Conservation (phyloP, 1,140 invertebrate genomes). For the Hyles euphorbiae region DNA sequence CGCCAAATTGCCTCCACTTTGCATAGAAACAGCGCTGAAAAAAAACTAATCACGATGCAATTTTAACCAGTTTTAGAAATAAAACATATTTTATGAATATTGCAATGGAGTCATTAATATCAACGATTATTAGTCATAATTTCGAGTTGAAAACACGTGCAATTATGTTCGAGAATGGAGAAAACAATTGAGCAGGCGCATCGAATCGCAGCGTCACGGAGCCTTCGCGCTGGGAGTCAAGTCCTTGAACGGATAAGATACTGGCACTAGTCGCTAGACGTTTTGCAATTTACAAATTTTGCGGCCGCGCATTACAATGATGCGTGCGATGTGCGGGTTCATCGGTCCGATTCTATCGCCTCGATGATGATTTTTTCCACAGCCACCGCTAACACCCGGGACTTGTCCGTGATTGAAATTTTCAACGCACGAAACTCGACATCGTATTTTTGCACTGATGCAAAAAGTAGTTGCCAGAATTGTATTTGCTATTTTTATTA, state of each 20-base stretch:
- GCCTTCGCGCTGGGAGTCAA: constrained; percentile 34
- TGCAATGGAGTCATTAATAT: constrained; percentile 37
- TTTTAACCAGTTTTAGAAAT: constrained; percentile 8
- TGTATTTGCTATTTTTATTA: constrained; percentile 28
- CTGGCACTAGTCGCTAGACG: constrained; percentile 38
- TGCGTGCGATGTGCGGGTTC: constrained; percentile 60
- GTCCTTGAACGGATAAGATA: constrained; percentile 67
- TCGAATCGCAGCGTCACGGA: constrained; percentile 40
- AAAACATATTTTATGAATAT: constrained; percentile 11
- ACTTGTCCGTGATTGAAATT: constrained; percentile 59
- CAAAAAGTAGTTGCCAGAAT: constrained; percentile 48
- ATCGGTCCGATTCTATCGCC: constrained; percentile 51
- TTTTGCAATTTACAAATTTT: constrained; percentile 70
- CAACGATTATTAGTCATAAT: constrained; percentile 33
- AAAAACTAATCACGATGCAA: too few relatives aligned
- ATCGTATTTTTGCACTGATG: constrained; percentile 53
- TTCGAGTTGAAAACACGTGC: constrained; percentile 10
- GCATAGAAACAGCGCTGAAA: too few relatives aligned
- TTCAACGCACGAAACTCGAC: constrained; percentile 51
- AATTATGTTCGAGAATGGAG: constrained; percentile 15
- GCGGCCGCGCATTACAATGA: constrained; percentile 65
- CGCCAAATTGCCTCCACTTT: background rate
- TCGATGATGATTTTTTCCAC: constrained; percentile 36
- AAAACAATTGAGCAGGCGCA: constrained; percentile 39
- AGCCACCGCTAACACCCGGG: constrained; percentile 32